Base-by-base conservation (phyloP, 2,888 invertebrate species). In the Timema cristinae region DNA sequence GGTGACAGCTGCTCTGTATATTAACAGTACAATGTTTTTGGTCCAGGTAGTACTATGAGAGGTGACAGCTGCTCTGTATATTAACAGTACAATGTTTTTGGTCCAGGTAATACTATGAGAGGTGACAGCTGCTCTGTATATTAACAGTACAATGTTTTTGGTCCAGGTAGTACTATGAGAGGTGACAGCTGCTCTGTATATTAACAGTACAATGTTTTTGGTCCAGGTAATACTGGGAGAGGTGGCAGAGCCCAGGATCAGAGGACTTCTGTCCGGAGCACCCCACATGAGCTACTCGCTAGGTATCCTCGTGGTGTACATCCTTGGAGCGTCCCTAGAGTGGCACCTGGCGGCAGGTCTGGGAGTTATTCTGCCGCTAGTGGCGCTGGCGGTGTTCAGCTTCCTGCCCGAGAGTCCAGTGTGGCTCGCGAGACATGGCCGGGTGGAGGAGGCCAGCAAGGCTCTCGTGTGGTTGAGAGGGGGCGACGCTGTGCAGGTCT, bases 371-470 rank as follows among this genome's bases (percentile, higher is more conserved):
- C 80, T 91, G 68, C 92, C 92, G 0, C 78, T 84, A 0, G 75
- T 88, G 49, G 86, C 90, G 0, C 84, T 89, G 59, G 72, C 87
- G 1, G 86, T 88, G n/a, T 83, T 92, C 70, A 86, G 85, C 77
- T 83, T 88, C 74, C 86, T 91, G 52, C 91, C 91, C 0, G 92
- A 93, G 80, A 91, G 90, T 77, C 92, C 92, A 0, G 88, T 88
- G 0, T 92, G 91, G 92, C 82, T 92, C 69, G 86, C 90, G 2
- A 84, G 90, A 32, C 84, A 86, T 67, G 88, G 87, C 0, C 85
- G 86, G 71, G 79, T 82, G 1, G 82, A 84, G n/a, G 81, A 84
- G 13, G 88, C 88, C 0, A 82, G 80, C 66, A 82, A 86, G 56
- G 88, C 90, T 6, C 83, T 90, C 78, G 81, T 85, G 32, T 82